A percentile compares a stretch with the other conserved stretches of the same genome.
Conservation (phyloP, 2,113 vertebrate species). For the Psittacula cyanocephala region DNA sequence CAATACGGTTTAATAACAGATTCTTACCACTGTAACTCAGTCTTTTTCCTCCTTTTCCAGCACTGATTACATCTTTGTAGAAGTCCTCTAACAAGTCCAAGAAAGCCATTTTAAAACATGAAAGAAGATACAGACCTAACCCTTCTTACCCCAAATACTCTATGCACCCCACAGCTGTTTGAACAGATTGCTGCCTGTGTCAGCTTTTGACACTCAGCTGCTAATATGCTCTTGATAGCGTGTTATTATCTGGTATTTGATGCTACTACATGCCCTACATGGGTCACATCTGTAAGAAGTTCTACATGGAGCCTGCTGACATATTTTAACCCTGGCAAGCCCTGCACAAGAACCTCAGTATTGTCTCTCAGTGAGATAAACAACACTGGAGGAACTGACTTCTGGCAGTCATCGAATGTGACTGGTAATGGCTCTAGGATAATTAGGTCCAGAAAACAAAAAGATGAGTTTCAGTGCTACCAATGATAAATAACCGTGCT, state of each 20-base stretch:
- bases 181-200: neutral
- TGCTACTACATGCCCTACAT: neutral
- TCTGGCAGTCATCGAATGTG: neutral
- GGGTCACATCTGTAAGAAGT: neutral
- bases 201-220: conserved; percentile 6
- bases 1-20: neutral
- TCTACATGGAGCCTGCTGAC: neutral
- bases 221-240: neutral
- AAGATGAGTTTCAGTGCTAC: neutral
- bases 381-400: neutral
- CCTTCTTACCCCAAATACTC: neutral
- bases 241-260: neutral
- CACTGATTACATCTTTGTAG: neutral
- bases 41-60: neutral
- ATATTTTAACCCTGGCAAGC: neutral
- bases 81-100: neutral
- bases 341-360: neutral
- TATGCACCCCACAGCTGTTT: neutral
- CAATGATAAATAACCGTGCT: neutral
- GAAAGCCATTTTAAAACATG: neutral
- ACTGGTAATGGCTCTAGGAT: neutral
- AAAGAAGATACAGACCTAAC: neutral
- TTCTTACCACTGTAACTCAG: neutral
- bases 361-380: neutral
- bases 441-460: neutral